These are phyloP conservation scores for Amphimedon queenslandica DNA, from an alignment of 37 sponge, comb jelly and placozoan genomes.

Conservation along the genomic window DNA sequence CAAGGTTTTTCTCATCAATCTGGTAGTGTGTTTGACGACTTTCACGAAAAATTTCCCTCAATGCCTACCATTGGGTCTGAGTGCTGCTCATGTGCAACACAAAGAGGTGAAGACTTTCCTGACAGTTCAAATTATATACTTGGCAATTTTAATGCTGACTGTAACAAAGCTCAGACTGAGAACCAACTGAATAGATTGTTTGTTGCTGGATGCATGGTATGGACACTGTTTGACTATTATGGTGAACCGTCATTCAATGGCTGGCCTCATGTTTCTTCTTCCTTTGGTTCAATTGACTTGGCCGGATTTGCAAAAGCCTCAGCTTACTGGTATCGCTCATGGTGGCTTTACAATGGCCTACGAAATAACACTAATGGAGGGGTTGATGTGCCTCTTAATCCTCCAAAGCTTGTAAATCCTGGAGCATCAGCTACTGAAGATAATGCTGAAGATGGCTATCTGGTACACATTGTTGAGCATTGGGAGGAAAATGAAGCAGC, in stretches of 20 bases:
- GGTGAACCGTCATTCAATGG: constrained; percentile 38
- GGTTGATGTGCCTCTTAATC: constrained; percentile 20
- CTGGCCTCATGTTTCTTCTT: constrained; percentile 47
- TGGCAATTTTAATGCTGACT: constrained; percentile 38
- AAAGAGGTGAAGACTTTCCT: constrained; percentile 41
- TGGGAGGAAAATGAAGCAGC: no score
- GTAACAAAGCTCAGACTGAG: constrained; percentile 34
- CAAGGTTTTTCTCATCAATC: constrained; percentile 48
- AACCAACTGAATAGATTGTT: constrained; percentile 27
- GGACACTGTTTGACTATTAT: constrained; percentile 70
- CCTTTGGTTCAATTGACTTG: constrained; percentile 57
- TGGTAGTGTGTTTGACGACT: constrained; percentile 28
- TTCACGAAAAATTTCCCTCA: constrained; percentile 22
- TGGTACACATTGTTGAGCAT: no score
- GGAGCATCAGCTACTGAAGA: constrained; percentile 7
- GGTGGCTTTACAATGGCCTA: constrained; percentile 39
- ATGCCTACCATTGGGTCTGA: constrained; percentile 41
- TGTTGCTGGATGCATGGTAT: constrained; percentile 56
- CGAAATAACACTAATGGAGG: constrained; percentile 14
- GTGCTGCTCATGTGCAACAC: constrained; percentile 42
- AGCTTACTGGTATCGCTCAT: no score
- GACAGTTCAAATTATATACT: neutral
- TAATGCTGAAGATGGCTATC: constrained; percentile 11
- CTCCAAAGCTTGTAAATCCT: constrained; percentile 30
- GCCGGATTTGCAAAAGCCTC: constrained; percentile 60